Evolutionary conservation across 2,113 vertebrate genomes (phyloP), one percentile per base, ranked within the genome.

Genomic region (Anthoscopus minutus): DNA sequence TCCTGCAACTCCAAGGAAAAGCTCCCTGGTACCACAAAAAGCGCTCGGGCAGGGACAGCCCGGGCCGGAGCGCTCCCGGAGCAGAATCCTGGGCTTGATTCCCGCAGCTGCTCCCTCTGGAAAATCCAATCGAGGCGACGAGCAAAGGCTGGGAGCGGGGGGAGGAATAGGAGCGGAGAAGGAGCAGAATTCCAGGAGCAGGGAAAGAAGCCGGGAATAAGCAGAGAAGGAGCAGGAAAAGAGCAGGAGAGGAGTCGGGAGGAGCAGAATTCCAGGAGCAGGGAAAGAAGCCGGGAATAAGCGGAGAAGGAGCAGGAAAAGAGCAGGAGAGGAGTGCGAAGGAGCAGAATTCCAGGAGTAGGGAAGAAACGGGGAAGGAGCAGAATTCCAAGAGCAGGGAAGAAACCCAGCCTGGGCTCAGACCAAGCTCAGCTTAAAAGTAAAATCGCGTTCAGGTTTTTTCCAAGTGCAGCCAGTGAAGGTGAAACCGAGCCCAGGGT

Each of bases 1-100:
- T 14, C 22, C n/a, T 27, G 28, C 57, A 42, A 10, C 4, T 8
- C 48, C 35, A 2, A 11, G 45, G 40, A 40, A 33, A 70, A 89
- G 25, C 35, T 9, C 13, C 5, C 11, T 2, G 47, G 76, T 10
- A 9, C 3, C 70, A 4, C 6, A 1, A 2, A 9, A 11, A 27
- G 31, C 10, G 30, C 38, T 9, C 7, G 42, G 35, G 42, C 21
- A 45, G 28, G 51, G 38, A 7, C 2, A 2, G 11, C 1, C 1
- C 38, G 11, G 60, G 71, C 18, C 57, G 8, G 44, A 22, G 53
- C 8, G 11, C 30, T 66, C 73, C 44, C 2, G n/a, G 61, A 0
- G 84, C 78, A 7, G 69, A 70, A 35, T 3, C 37, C 54, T n/a
- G 40, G 78, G 13, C 2, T 2, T 5, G 8, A 35, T 65, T 81